phyloP scores from a whole-genome alignment of 2,797 vertebrate genomes.

The Emys orbicularis region DNA sequence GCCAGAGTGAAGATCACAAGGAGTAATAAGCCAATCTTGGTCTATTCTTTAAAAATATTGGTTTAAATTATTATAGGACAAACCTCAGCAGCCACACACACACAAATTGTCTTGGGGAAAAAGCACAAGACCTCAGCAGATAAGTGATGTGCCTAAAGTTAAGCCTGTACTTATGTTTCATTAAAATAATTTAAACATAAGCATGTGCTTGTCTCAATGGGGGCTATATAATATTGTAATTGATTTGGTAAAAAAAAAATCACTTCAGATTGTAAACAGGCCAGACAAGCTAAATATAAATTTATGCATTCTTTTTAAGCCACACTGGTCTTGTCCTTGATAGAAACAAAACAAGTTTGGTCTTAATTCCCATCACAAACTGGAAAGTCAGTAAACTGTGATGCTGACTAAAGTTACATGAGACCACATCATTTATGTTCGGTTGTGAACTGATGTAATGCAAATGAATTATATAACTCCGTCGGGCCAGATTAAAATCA shows the following conservation, averaged over 20 bases:
- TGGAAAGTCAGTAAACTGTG: not conserved
- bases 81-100: too few relatives aligned
- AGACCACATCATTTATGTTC: not conserved
- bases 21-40: not conserved
- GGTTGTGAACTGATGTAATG: not conserved
- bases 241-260: not conserved
- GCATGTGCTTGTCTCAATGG: not conserved
- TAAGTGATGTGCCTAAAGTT: not conserved
- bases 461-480: not conserved
- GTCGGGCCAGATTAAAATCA: not conserved
- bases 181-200: too few relatives aligned
- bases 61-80: too few relatives aligned
- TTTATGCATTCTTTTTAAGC: not conserved
- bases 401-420: not conserved
- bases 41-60: not conserved
- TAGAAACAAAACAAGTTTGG: not conserved
- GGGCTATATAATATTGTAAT: not conserved
- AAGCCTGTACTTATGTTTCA: too few relatives aligned
- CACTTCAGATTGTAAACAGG: not conserved
- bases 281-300: not conserved
- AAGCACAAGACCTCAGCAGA: not conserved
- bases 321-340: not conserved
- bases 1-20: not conserved
- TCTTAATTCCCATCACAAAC: not conserved
- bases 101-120: not conserved